phyloP scores from a whole-genome alignment of 1,140 invertebrate species.

The Trypoxylus dichotomus region DNA sequence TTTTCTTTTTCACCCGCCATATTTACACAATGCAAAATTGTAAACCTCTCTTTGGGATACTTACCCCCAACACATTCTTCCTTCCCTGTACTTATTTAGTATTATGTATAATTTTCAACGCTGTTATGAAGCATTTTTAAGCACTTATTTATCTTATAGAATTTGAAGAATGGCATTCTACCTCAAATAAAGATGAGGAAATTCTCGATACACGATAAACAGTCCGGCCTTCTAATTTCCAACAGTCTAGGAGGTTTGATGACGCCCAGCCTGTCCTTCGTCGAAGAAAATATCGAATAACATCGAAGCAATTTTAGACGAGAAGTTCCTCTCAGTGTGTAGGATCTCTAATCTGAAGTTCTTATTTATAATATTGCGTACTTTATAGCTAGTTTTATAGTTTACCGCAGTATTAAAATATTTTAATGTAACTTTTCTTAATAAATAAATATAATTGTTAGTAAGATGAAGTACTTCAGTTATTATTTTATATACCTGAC shows the following conservation, averaged over 20 bases:
- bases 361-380: neutral
- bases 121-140: no score
- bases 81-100: no score
- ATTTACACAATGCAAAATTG: no score
- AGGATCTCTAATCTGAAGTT: neutral
- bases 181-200: conserved; percentile 57
- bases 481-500: no score
- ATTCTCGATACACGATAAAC: conserved; percentile 54
- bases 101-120: no score
- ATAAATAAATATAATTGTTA: neutral
- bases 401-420: conserved; percentile 5
- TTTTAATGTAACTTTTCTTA: neutral
- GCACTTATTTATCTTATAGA: conserved; percentile 51
- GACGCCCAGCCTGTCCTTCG: conserved; percentile 17
- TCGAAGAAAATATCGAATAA: conserved; percentile 19
- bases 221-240: conserved; percentile 55
- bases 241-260: conserved; percentile 51
- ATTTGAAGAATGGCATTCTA: conserved; percentile 55
- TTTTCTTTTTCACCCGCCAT: no score
- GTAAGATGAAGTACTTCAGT: no score
- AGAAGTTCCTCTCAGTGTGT: neutral
- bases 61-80: no score
- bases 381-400: neutral
- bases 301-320: conserved; percentile 1
- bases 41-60: no score